Evolutionary conservation across 2,797 vertebrate genomes (phyloP).

Genomic region (Poecile montanus): DNA sequence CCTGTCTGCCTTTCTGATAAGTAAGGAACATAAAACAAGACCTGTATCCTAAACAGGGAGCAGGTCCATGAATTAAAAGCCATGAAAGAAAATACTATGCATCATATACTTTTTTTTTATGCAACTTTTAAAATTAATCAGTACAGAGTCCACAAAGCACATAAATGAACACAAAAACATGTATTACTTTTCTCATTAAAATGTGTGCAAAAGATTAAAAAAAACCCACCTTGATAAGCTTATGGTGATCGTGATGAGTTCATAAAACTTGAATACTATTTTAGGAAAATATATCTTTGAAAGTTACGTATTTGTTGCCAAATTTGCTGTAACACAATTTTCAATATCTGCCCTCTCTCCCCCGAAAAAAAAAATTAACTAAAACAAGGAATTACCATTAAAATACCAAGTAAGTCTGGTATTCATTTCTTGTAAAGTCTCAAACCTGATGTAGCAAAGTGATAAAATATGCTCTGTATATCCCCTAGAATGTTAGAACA

Average conservation of each 20-base stretch:
- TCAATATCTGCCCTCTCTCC: fast-evolving
- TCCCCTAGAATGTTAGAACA: not conserved
- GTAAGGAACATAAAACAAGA: not conserved
- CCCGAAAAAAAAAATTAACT: fast-evolving
- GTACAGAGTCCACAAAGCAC: not conserved
- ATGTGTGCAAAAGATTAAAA: not conserved
- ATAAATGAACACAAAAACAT: not conserved
- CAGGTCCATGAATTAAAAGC: not conserved
- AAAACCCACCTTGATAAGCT: not conserved
- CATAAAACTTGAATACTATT: not conserved
- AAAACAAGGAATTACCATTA: not conserved
- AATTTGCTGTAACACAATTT: not conserved
- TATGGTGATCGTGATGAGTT: not conserved
- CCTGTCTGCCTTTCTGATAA: not conserved
- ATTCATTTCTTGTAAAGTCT: not conserved
- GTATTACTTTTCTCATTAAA: not conserved
- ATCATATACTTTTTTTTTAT: not conserved
- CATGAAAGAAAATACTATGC: not conserved
- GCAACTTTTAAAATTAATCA: not conserved
- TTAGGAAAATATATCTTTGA: not conserved
- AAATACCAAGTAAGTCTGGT: not conserved
- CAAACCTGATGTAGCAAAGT: not conserved
- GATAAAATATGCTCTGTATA: not conserved
- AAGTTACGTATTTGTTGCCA: fast-evolving
- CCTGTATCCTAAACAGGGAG: not conserved